Base-by-base conservation (phyloP, 1,140 invertebrate genomes). In the Bombus affinis region DNA sequence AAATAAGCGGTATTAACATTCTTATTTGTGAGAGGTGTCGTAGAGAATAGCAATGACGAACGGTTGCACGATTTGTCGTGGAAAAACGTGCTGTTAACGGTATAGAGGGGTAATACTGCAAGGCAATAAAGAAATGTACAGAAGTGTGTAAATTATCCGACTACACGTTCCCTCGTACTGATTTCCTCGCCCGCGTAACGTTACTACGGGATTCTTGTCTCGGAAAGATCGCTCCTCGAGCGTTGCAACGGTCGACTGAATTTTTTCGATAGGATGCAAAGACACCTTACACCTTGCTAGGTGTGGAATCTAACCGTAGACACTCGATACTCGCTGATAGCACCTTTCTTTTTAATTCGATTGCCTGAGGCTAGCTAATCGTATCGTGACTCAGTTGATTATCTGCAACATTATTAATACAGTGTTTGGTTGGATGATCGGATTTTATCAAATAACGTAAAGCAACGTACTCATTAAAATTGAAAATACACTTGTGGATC, bases 111-210 rank as follows among this genome's bases (percentile, higher is more conserved):
- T 81, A 70, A 77, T 81, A 77, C 57, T 44, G 57, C 79, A 76
- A 59, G 72, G 73, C 71, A 81, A 86, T 83, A 90, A 90, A 90
- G 66, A 90, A 90, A 86, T 84, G 72, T 68, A 35, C 10, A 22
- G 59, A n/a, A 15, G 73, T 65, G 79, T 76, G 72, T 71, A 87
- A 89, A 88, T 89, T 87, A 90, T 66, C 62, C 59, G 66, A 15
- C 66, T 53, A 82, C 83, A 68, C 37, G 57, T 39, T 44, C 44
- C 28, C 66, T 86, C 39, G 28, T 65, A 66, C 65, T 39, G 57
- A 89, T 86, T 81, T 59, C 66, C 74, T 47, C 39, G 28, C 10
- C 66, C 72, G 65, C 66, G 68, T 85, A 78, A 87, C 73, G 73
- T 90, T 87, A 83, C 77, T 70, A 87, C 78, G 5, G 57, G 44